phyloP scores from a whole-genome alignment of 2,797 vertebrate genomes.

The Pipistrellus pygmaeus region DNA sequence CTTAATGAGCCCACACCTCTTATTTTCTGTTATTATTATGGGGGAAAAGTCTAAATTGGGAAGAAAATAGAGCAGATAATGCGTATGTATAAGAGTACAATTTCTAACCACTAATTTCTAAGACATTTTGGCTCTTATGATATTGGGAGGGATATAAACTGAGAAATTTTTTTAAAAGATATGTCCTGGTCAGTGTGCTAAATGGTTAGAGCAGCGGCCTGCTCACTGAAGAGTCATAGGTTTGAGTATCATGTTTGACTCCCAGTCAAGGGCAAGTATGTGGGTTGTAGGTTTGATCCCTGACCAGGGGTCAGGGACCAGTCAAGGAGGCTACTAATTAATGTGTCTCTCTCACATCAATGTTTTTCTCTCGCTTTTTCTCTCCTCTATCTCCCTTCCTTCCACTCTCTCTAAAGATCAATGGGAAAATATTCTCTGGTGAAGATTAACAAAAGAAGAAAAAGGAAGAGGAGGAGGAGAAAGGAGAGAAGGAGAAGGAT shows the following conservation, averaged over 20 bases:
- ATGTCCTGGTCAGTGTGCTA: not conserved
- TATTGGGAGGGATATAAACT: not conserved
- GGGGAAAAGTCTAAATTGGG: not conserved
- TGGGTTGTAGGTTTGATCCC: too few species aligned
- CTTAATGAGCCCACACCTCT: not conserved
- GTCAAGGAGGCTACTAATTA: not conserved
- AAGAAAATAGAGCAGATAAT: constrained; percentile 1
- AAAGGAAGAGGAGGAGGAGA: too few species aligned
- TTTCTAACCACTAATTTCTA: not conserved
- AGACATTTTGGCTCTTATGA: not conserved
- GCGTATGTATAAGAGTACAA: not conserved
- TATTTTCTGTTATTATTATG: not conserved
- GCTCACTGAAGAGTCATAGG: not conserved
- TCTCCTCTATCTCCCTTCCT: not conserved
- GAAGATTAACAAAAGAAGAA: not conserved
- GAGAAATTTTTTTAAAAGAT: not conserved
- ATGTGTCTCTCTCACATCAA: not conserved
- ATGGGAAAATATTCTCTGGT: not conserved
- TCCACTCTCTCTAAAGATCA: not conserved
- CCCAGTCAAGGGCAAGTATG: not conserved
- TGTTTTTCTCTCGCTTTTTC: not conserved
- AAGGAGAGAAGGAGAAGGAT: too few species aligned
- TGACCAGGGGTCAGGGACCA: not conserved
- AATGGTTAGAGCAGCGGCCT: not conserved
- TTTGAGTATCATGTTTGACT: not conserved